phyloP scores from a whole-genome alignment of 2,888 invertebrate genomes.

The Neuroscelio doddi region DNA sequence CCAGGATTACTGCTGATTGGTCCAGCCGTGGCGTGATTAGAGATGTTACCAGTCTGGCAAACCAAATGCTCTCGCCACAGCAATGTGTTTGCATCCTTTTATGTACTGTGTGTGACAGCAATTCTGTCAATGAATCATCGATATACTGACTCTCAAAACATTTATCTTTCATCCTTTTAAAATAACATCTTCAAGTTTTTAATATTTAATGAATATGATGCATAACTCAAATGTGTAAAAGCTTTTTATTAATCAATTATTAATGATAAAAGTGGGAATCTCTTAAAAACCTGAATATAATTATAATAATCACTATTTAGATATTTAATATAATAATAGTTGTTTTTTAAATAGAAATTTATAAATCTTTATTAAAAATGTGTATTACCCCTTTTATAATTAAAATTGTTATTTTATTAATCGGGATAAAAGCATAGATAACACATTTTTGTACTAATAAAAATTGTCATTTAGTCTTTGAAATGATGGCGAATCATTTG shows the following conservation, averaged over 20 bases:
- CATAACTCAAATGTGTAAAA: too few relatives aligned
- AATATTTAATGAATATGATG: too few relatives aligned
- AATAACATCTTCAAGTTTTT: too few relatives aligned
- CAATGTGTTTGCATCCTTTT: slow-evolving; percentile 57
- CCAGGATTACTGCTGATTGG: slow-evolving; percentile 71
- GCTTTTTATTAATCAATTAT: too few relatives aligned
- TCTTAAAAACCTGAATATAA: too few relatives aligned
- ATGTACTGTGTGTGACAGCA: slow-evolving; percentile 36
- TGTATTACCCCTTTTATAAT: too few relatives aligned
- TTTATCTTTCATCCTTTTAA: slow-evolving; percentile 16
- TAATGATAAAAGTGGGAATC: too few relatives aligned
- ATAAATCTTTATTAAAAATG: too few relatives aligned
- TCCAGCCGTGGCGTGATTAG: slow-evolving; percentile 71
- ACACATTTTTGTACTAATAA: slow-evolving; percentile 37
- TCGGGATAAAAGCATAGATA: slow-evolving; percentile 42
- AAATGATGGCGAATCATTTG: slow-evolving; percentile 38
- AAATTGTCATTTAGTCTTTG: slow-evolving; percentile 35
- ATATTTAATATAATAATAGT: too few relatives aligned
- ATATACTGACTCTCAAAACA: slow-evolving; percentile 25
- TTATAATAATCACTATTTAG: too few relatives aligned
- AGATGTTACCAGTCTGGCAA: slow-evolving; percentile 69
- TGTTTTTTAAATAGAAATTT: too few relatives aligned
- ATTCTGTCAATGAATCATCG: slow-evolving; percentile 40
- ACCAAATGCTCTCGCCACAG: slow-evolving; percentile 54
- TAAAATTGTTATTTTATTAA: too few relatives aligned